Conservation (phyloP, 2,797 vertebrate species). For the Xiphorhynchus erythropygius region DNA sequence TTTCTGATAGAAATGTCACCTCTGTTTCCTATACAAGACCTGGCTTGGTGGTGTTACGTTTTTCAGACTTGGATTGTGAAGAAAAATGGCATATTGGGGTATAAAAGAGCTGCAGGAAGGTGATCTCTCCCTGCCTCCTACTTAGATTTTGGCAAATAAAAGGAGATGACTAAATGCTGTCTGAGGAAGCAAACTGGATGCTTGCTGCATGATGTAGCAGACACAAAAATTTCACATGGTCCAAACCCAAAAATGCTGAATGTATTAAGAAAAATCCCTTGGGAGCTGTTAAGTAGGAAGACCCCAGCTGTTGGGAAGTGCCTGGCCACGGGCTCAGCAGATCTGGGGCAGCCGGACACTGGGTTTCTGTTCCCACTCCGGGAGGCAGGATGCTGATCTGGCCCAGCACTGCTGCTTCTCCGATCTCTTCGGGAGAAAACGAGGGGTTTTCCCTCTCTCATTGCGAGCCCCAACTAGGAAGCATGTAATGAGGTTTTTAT, state of each 20-base stretch:
- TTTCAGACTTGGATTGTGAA: not conserved
- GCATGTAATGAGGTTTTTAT: not conserved
- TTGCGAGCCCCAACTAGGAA: not conserved
- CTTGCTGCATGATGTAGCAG: not conserved
- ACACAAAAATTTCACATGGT: not conserved
- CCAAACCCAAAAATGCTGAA: not conserved
- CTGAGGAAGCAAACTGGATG: not conserved
- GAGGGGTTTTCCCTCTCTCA: not conserved
- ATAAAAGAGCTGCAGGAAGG: not conserved
- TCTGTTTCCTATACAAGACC: not conserved
- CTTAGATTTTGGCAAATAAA: not conserved
- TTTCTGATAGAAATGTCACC: not conserved
- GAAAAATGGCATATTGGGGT: not conserved
- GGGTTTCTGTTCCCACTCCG: not conserved
- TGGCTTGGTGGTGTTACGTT: not conserved
- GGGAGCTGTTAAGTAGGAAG: not conserved
- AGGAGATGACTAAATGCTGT: not conserved
- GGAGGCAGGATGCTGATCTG: not conserved
- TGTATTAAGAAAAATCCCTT: not conserved
- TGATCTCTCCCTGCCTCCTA: not conserved
- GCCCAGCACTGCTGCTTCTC: not conserved
- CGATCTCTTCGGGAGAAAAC: not conserved
- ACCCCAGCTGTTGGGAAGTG: not conserved
- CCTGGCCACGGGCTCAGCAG: not conserved
- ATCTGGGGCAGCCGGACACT: not conserved